Evolutionary conservation across 92 coral and sea anemone genomes (phyloP).

Genomic region (Muricea muricata): DNA sequence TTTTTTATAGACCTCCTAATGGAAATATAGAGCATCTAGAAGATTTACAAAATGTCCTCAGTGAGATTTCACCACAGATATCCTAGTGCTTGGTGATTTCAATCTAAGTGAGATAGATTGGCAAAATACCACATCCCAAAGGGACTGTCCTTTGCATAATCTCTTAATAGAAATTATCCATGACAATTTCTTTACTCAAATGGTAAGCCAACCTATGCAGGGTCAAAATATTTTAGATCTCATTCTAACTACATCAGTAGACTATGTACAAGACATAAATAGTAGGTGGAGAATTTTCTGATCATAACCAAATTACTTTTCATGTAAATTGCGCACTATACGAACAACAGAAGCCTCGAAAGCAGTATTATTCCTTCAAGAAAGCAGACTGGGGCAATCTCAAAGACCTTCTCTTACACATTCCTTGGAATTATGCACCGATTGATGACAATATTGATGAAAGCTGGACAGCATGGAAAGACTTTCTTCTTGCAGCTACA

Average conservation of each 20-base stretch:
- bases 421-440: too few species aligned
- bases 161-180: slow-evolving; percentile 27
- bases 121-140: background rate
- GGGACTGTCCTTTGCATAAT: background rate
- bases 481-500: too few species aligned
- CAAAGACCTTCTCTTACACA: too few species aligned
- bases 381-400: too few species aligned
- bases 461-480: too few species aligned
- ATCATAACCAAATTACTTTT: background rate
- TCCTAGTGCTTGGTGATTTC: slow-evolving; percentile 33
- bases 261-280: background rate
- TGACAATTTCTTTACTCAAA: slow-evolving; percentile 3
- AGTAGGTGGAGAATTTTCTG: background rate
- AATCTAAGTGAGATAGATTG: slow-evolving; percentile 18
- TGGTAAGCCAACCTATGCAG: slow-evolving; percentile 2
- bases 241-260: background rate
- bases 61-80: slow-evolving; percentile 22
- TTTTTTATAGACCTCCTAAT: slow-evolving; percentile 49
- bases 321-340: background rate
- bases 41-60: slow-evolving; percentile 22
- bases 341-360: background rate
- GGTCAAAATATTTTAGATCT: background rate
- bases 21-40: slow-evolving; percentile 9
- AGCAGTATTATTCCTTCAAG: background rate
- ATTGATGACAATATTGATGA: too few species aligned